phyloP scores from a whole-genome alignment of 2,797 vertebrate species.

The Melanotaenia nigrans region DNA sequence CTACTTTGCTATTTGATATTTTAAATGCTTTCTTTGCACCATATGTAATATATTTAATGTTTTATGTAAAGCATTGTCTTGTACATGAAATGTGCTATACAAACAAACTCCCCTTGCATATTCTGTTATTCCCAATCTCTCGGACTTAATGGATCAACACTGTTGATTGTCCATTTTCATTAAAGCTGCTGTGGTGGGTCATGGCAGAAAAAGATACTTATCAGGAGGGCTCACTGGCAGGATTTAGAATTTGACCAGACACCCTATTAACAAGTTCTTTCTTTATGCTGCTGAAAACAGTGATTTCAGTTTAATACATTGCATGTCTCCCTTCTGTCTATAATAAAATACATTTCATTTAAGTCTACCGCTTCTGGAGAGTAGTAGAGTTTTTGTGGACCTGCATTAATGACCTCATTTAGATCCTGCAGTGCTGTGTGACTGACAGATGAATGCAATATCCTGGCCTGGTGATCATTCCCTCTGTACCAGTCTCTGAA shows the following conservation, averaged over 20 bases:
- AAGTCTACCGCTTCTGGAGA: background rate
- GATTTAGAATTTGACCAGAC: background rate
- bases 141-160: background rate
- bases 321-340: background rate
- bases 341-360: conserved; percentile 5
- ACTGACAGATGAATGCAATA: conserved; percentile 26
- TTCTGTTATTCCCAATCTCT: background rate
- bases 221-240: background rate
- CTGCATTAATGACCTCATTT: conserved; percentile 10
- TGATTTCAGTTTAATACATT: background rate
- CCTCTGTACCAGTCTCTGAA: conserved; percentile 1
- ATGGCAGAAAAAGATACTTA: background rate
- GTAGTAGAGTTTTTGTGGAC: background rate
- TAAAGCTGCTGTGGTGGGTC: background rate
- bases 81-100: too few relatives aligned
- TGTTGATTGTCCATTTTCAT: background rate
- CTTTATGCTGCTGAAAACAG: background rate
- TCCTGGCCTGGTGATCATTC: conserved; percentile 1
- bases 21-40: too few relatives aligned
- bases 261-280: background rate
- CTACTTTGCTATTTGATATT: too few relatives aligned
- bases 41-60: too few relatives aligned
- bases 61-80: too few relatives aligned
- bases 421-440: conserved; percentile 6
- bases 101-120: background rate